phyloP scores from a whole-genome alignment of 2,113 vertebrate species.

The Gobius niger region DNA sequence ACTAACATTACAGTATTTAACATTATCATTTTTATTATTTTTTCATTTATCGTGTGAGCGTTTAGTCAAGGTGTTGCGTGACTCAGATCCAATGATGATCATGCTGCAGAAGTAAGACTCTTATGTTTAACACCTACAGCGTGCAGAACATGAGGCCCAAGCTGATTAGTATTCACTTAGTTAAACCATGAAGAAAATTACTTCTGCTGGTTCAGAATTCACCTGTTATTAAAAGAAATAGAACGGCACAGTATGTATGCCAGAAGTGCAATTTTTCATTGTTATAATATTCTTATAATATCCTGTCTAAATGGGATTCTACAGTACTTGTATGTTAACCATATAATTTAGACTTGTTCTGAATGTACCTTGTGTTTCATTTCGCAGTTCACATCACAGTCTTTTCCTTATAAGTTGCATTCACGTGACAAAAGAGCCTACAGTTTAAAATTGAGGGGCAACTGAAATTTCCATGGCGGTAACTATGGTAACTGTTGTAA shows the following conservation, averaged over 20 bases:
- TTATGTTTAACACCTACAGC: slow-evolving; percentile 58
- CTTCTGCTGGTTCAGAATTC: slow-evolving; percentile 36
- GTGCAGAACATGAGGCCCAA: slow-evolving; percentile 52
- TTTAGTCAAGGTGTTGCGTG: slow-evolving; percentile 39
- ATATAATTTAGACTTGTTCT: too few relatives aligned
- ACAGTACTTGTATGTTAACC: too few relatives aligned
- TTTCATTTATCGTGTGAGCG: background rate
- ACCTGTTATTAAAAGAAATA: slow-evolving; percentile 6
- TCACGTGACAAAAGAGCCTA: too few relatives aligned
- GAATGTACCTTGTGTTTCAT: too few relatives aligned
- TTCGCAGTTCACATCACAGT: too few relatives aligned
- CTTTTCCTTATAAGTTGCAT: too few relatives aligned
- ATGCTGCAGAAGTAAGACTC: slow-evolving; percentile 49
- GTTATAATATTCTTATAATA: too few relatives aligned
- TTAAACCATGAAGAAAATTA: slow-evolving; percentile 25
- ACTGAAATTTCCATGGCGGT: too few relatives aligned
- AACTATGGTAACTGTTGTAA: too few relatives aligned
- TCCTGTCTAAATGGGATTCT: too few relatives aligned
- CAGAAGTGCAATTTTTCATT: too few relatives aligned
- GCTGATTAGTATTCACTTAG: slow-evolving; percentile 62
- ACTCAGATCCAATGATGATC: slow-evolving; percentile 37
- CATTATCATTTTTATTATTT: background rate
- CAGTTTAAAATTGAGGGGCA: too few relatives aligned
- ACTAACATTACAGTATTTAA: background rate
- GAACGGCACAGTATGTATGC: background rate